Evolutionary conservation across 2,113 vertebrate genomes (phyloP), one percentile per base, ranked within the genome.

Genomic region (Dipodomys spectabilis): DNA sequence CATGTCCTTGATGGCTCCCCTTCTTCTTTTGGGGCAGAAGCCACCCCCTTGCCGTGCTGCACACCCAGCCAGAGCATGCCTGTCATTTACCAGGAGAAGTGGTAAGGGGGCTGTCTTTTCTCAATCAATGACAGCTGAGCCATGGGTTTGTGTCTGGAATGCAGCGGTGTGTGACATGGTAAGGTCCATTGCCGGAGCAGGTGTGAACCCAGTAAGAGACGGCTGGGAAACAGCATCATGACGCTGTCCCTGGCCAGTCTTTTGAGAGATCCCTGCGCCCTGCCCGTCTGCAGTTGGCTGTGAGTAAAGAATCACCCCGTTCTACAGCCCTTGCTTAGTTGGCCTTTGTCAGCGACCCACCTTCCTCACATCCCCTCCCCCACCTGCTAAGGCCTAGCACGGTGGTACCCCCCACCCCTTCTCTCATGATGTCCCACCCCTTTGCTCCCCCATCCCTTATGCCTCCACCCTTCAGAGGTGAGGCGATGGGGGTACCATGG

Each of bases 281-380:
- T 5, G 53, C 20, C 57, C 27, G 57, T 67, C 67, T 82, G 64
- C 13, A n/a, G 30, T 0, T 81, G 35, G 39, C n/a, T 71, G 28
- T 2, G 35, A 1, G 6, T 9, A 39, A 25, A 16, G 5, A 22
- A 0, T 12, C 0, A 0, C 27, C 45, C 30, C 32, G 2, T 19
- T 1, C 7, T 18, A 13, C 68, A 27, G 9, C 57, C n/a, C 57
- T 32, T 7, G 23, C 44, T 1, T 16, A 0, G 18, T 8, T 20
- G 27, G 65, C 15, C 57, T 23, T 44, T 30, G 32, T 28, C 23
- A 5, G 44, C 28, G 6, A 18, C 1, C 57, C 65, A n/a, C 30
- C 2, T 22, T n/a, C 30, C 90, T 62, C 49, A 49, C 49, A 57
- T 19, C 13, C 11, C 12, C 8, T 16, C 32, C 15, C 30, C 8